Percentiles rank a stretch among this genome's conserved stretches.
Conservation (phyloP, 2,113 vertebrate genomes). For the Piliocolobus tephrosceles region DNA sequence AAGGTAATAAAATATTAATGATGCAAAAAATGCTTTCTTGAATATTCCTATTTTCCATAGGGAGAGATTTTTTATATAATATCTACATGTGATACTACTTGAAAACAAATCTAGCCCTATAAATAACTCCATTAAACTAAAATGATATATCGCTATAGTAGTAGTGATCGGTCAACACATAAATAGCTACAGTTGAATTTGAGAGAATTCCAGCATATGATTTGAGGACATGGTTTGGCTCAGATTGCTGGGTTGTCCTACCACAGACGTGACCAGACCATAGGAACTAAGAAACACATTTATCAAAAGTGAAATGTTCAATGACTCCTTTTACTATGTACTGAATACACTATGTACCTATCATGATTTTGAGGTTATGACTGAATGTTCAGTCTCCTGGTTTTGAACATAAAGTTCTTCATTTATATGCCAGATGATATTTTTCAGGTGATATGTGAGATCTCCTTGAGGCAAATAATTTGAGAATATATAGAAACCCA, state of each 20-base stretch:
- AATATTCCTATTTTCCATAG: background rate
- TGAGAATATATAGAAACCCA: slow-evolving; percentile 26
- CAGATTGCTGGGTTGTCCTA: slow-evolving; percentile 5
- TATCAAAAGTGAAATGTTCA: slow-evolving; percentile 67
- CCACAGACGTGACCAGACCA: slow-evolving; percentile 59
- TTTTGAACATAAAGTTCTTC: slow-evolving; percentile 52
- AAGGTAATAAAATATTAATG: background rate
- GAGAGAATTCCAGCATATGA: slow-evolving; percentile 60
- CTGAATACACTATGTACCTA: slow-evolving; percentile 57
- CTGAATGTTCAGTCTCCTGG: slow-evolving; percentile 45
- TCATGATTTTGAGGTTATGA: slow-evolving; percentile 51
- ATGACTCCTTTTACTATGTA: slow-evolving; percentile 62
- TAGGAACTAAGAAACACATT: slow-evolving; percentile 65
- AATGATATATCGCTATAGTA: slow-evolving; percentile 58
- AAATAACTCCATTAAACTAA: slow-evolving; percentile 53
- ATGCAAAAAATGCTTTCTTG: background rate
- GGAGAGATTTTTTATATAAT: background rate
- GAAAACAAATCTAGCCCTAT: background rate
- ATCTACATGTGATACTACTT: background rate
- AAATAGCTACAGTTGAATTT: slow-evolving; percentile 64
- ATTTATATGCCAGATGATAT: slow-evolving; percentile 35
- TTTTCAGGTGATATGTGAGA: slow-evolving; percentile 47
- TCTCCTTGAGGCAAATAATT: slow-evolving; percentile 19
- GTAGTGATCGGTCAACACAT: slow-evolving; percentile 47
- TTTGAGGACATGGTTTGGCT: slow-evolving; percentile 74